phyloP scores from a whole-genome alignment of 1,140 invertebrate genomes.

The Melipona quadrifasciata region DNA sequence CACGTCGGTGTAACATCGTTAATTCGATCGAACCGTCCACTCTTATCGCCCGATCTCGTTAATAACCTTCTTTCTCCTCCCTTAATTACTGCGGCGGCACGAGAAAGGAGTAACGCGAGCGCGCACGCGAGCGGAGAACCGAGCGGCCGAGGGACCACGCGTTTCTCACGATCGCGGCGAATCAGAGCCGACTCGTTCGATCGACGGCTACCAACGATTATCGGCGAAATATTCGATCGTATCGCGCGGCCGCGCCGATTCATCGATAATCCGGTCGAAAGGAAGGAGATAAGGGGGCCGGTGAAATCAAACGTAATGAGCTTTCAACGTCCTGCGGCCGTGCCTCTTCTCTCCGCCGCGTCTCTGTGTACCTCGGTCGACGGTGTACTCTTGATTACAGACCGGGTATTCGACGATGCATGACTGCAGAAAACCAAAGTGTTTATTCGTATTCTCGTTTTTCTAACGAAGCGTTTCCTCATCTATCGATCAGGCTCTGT shows the following conservation, averaged over 20 bases:
- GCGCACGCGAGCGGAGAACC: neutral
- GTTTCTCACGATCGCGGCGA: conserved; percentile 47
- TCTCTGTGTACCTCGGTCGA: neutral
- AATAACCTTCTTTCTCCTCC: conserved; percentile 59
- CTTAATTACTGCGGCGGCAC: conserved; percentile 47
- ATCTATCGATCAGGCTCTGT: too few species aligned
- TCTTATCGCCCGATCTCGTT: conserved; percentile 63
- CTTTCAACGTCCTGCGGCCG: neutral
- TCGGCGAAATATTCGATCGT: conserved; percentile 12
- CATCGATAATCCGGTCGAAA: neutral
- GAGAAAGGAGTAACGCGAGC: conserved; percentile 30
- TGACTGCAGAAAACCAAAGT: too few species aligned
- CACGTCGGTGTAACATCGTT: conserved; percentile 51
- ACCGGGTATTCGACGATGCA: neutral
- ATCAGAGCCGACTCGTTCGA: neutral
- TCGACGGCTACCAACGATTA: conserved; percentile 13
- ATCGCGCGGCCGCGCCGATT: neutral
- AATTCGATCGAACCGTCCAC: conserved; percentile 57
- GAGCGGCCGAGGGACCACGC: neutral
- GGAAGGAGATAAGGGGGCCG: neutral
- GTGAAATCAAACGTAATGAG: conserved; percentile 25
- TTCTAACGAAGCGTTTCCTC: too few species aligned
- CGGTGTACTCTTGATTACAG: neutral
- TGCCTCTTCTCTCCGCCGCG: neutral
- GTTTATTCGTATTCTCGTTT: too few species aligned